Percentiles rank a stretch among this genome's conserved stretches.
phyloP scores from a whole-genome alignment of 2,888 invertebrate species.

The Mesoligia furuncula region DNA sequence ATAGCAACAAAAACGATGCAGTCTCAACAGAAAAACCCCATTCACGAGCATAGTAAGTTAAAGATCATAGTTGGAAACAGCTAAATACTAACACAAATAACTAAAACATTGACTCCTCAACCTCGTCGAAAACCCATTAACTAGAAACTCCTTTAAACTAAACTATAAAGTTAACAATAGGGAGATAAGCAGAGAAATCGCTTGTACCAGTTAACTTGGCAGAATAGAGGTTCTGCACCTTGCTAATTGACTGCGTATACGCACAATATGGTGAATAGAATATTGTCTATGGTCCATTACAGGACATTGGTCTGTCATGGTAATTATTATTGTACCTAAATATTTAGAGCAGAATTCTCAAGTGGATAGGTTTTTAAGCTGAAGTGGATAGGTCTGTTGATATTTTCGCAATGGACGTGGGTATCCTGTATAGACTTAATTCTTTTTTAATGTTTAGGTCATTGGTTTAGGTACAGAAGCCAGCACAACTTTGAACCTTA shows the following conservation, averaged over 20 bases:
- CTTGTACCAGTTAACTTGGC: constrained; percentile 55
- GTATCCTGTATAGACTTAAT: not conserved
- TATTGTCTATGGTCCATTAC: constrained; percentile 61
- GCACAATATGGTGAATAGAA: constrained; percentile 60
- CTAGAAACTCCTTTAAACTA: constrained; percentile 50
- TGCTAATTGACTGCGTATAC: constrained; percentile 35
- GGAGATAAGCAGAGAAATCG: constrained; percentile 55
- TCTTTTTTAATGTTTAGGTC: not conserved
- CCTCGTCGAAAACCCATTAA: constrained; percentile 51
- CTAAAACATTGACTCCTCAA: constrained; percentile 31
- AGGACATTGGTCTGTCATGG: constrained; percentile 49
- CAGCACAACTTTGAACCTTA: no score
- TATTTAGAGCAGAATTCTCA: constrained; percentile 58
- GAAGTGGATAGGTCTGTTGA: not conserved
- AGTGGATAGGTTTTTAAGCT: not conserved
- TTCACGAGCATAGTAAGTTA: not conserved
- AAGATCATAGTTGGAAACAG: not conserved
- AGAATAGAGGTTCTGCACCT: constrained; percentile 41
- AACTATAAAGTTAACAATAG: constrained; percentile 47
- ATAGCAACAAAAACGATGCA: not conserved
- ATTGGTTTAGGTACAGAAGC: no score
- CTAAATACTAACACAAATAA: constrained; percentile 16
- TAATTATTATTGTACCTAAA: constrained; percentile 52
- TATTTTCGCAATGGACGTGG: not conserved
- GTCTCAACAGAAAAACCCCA: not conserved